Base-by-base conservation (phyloP, 2,797 vertebrate species). In the Pipistrellus pipistrellus region DNA sequence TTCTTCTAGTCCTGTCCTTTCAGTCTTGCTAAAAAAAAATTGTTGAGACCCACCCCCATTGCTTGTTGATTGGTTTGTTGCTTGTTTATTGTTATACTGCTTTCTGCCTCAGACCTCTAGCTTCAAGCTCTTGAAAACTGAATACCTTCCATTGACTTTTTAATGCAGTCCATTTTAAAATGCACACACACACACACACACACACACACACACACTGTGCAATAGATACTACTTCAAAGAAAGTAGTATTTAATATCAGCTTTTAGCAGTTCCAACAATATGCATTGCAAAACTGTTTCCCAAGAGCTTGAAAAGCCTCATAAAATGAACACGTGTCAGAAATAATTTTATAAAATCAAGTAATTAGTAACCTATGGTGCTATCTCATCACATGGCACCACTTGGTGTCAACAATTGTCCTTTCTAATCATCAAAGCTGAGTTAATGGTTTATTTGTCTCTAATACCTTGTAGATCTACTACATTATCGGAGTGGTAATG, bases 1-100 rank as follows among this genome's bases (percentile, higher is more conserved):
- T 96, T 85, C 96, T 97, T 96, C 71, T 85, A 90, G 83, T 91
- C 85, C 75, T 97, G 51, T 96, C 86, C 95, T 66, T 88, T 96
- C 76, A 32, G 59, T 96, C 73, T 95, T 93, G 76, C 46, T 68
- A 86, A 90, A 87, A 95, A 95, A 95, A 97, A 95, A 97, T 12
- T 92, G 12, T 95, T 88, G 17, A 97, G 71, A 51, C 46, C 38
- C 66, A 90, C 46, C 48, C 76, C 46, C 53, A 64, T 88, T 78
- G 12, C 75, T 96, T 76, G 85, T 73, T 32, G 84, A 32, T 30
- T 81, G 88, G 46, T 88, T 71, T 88, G 57, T 95, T 85, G 18
- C 25, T 69, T 82, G 46, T 94, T 94, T 90, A 80, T 88, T 90
- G 66, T 77, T 95, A 64, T 12, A 81, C 13, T 62, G 0, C 69